Base-by-base conservation (phyloP, 2,797 vertebrate species). In the Silurus aristotelis region DNA sequence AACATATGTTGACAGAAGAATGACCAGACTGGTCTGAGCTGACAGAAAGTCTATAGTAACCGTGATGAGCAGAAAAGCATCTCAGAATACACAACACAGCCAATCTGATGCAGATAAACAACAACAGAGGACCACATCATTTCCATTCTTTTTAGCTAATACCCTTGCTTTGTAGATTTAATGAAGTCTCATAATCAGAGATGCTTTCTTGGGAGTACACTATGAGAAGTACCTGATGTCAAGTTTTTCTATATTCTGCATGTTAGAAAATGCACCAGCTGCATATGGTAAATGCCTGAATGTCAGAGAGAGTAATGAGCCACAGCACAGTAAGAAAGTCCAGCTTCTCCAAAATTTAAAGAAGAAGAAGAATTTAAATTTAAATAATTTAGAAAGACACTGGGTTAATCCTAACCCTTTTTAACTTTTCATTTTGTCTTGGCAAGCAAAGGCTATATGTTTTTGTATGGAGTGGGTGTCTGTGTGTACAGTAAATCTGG, bases 251-350 rank as follows among this genome's bases (percentile, higher is more conserved):
- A 84, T 58, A 72, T 83, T 86, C 52, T 81, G 22, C 87, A 79
- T 68, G 63, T 85, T 85, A 85, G 85, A 83, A 84, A 83, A 78
- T 72, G 61, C 71, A 82, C 52, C 63, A 72, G 52, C 25, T 86
- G 73, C 77, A 83, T 88, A 84, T 86, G 84, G 81, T 82, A 79
- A 88, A 83, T 61, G 70, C 84, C 64, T 77, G 70, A 83, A 76
- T 87, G 25, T 85, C 38, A 84, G 70, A 72, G n/a, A 80, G 60
- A n/a, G 48, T 25, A 52, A 79, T 83, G 83, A 75, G 76, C 80
- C 78, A 83, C 13, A 64, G 81, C 60, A 83, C 64, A 66, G 72
- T 58, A 46, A 25, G 38, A 55, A 81, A 73, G 64, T 48, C 55
- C 46, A 27, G 64, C 56, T 77, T 84, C 72, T 81, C 46, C 72